A percentile compares a stretch with the other conserved stretches of the same genome.
Evolutionary conservation across 2,888 invertebrate species (phyloP).

Genomic region (Seira ritae): DNA sequence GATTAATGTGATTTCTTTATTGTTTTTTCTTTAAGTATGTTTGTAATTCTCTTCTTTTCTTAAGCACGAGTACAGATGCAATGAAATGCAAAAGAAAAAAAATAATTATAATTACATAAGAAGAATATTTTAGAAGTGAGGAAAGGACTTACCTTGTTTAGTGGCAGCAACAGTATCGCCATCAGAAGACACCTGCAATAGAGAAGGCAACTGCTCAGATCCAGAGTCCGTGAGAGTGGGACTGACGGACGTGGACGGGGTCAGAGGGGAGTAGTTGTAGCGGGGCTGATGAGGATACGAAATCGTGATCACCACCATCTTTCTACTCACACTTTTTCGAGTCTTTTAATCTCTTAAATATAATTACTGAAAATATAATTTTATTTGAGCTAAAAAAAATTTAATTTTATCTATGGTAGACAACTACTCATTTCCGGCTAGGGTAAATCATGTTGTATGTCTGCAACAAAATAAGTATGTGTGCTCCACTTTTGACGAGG

Average conservation of each 20-base stretch:
- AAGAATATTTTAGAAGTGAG: not conserved
- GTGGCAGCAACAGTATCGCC: conserved; percentile 73
- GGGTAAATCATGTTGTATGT: too few species aligned
- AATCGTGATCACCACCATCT: conserved; percentile 74
- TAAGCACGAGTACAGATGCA: not conserved
- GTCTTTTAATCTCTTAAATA: conserved; percentile 6
- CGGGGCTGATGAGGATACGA: conserved; percentile 73
- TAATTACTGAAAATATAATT: not conserved
- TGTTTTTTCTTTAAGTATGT: not conserved
- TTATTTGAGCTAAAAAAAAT: not conserved
- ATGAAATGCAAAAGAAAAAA: not conserved
- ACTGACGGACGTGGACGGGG: conserved; percentile 72
- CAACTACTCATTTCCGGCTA: too few species aligned
- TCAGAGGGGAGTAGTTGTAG: conserved; percentile 69
- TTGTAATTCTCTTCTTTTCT: not conserved
- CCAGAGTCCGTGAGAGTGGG: conserved; percentile 73
- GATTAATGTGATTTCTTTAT: conserved; percentile 22
- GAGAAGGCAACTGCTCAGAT: conserved; percentile 72
- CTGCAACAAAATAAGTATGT: too few species aligned
- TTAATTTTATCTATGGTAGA: not conserved
- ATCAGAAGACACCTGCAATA: conserved; percentile 73
- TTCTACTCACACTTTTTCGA: too few species aligned
- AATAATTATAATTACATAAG: not conserved
- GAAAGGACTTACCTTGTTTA: conserved; percentile 73
- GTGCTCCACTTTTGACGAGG: too few species aligned